Percentiles rank a stretch among this genome's conserved stretches.
Evolutionary conservation across 2,113 vertebrate genomes (phyloP).

Genomic region (Callocephalon fimbriatum): DNA sequence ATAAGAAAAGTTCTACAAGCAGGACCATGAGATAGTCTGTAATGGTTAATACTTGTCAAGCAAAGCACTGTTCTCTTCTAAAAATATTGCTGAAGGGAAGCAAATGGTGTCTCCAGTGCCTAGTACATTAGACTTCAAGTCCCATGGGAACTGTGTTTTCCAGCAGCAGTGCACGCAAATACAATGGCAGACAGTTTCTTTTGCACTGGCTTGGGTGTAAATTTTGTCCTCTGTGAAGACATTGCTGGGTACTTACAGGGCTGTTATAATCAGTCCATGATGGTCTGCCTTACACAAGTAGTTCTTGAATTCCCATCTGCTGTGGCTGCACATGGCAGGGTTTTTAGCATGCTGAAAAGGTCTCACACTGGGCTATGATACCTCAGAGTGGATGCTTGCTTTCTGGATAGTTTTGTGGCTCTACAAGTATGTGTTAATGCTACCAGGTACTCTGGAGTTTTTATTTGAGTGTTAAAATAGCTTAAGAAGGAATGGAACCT

Average conservation of each 20-base stretch:
- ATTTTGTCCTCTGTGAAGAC: fast-evolving
- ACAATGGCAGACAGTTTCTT: no score
- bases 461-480: background rate
- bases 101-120: background rate
- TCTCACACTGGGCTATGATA: fast-evolving
- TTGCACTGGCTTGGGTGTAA: background rate
- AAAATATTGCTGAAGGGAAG: background rate
- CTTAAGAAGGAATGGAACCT: background rate
- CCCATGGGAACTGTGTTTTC: background rate
- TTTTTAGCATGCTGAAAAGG: background rate
- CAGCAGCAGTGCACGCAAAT: background rate
- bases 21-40: background rate
- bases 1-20: background rate
- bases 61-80: background rate
- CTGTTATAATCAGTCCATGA: fast-evolving
- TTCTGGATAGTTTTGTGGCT: background rate
- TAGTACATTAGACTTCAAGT: fast-evolving
- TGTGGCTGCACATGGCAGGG: fast-evolving
- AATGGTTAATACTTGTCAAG: background rate
- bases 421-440: fast-evolving
- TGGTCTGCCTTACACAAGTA: background rate
- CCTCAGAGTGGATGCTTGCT: background rate
- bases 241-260: background rate
- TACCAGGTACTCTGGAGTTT: background rate
- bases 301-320: fast-evolving